phyloP scores from a whole-genome alignment of 2,113 vertebrate species.

The Antennarius striatus region DNA sequence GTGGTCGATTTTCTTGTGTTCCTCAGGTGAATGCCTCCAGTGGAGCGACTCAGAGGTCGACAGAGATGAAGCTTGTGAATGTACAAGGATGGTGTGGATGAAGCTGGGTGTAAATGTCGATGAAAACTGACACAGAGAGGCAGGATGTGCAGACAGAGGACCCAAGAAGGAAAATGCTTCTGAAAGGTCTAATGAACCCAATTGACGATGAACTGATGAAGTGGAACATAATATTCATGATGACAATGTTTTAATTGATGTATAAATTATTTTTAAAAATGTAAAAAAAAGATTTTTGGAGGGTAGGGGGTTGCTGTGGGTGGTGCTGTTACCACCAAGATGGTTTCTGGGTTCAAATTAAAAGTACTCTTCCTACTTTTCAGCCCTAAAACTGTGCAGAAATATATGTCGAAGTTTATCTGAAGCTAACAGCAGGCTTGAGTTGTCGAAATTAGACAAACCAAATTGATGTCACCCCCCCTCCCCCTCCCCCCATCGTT shows the following conservation, averaged over 20 bases:
- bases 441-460: no score
- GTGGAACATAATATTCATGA: no score
- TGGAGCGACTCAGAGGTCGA: conserved; percentile 28
- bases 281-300: neutral
- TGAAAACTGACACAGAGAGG: neutral
- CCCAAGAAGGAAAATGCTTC: no score
- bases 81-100: conserved; percentile 47
- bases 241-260: no score
- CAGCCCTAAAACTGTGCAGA: neutral
- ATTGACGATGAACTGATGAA: no score
- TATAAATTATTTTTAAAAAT: neutral
- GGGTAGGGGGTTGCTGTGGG: no score
- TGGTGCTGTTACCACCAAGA: no score
- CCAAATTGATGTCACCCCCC: no score
- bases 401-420: neutral
- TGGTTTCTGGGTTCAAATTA: no score
- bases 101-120: conserved; percentile 25
- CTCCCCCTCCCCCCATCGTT: no score
- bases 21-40: conserved; percentile 22
- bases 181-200: no score
- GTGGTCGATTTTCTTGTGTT: conserved; percentile 42
- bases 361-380: neutral
- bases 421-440: neutral
- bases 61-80: conserved; percentile 42
- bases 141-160: no score